These are phyloP conservation scores for Dasypus novemcinctus DNA, from an alignment of 2,113 vertebrate genomes.

Conservation along the genomic window DNA sequence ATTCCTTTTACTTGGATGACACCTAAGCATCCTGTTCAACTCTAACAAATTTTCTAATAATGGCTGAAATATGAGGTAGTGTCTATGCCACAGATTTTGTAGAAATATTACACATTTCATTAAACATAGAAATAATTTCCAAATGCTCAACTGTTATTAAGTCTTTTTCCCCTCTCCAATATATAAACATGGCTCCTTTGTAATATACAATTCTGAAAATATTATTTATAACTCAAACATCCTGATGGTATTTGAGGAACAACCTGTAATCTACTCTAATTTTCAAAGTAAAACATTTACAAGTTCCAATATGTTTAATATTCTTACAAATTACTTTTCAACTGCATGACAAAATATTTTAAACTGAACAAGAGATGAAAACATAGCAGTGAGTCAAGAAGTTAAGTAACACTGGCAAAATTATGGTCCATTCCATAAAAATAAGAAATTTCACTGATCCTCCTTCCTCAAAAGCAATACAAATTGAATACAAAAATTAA, in stretches of 20 bases:
- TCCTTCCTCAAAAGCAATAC: not conserved
- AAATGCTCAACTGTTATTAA: not conserved
- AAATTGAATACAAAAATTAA: constrained; percentile 3
- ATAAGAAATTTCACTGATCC: not conserved
- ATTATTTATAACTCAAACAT: not conserved
- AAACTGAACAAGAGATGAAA: not conserved
- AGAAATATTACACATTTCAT: not conserved
- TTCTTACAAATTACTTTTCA: not conserved
- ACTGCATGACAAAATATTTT: not conserved
- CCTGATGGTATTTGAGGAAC: not conserved
- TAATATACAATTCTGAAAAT: not conserved
- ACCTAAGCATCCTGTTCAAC: not conserved
- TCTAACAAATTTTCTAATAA: constrained; percentile 10
- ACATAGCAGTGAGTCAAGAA: not conserved
- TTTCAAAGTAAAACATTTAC: not conserved
- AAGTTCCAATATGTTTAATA: constrained; percentile 13
- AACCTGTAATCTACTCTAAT: not conserved
- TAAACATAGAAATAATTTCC: not conserved
- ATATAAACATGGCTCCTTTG: not conserved
- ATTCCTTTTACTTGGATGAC: not conserved
- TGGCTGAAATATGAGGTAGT: not conserved
- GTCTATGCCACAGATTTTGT: not conserved
- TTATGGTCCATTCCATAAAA: not conserved
- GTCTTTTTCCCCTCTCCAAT: not conserved
- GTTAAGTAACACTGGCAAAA: not conserved